A percentile compares a stretch with the other conserved stretches of the same genome.
These are phyloP conservation scores for Criorhina ranunculi DNA, from an alignment of 2,888 invertebrate genomes.

Conservation along the genomic window DNA sequence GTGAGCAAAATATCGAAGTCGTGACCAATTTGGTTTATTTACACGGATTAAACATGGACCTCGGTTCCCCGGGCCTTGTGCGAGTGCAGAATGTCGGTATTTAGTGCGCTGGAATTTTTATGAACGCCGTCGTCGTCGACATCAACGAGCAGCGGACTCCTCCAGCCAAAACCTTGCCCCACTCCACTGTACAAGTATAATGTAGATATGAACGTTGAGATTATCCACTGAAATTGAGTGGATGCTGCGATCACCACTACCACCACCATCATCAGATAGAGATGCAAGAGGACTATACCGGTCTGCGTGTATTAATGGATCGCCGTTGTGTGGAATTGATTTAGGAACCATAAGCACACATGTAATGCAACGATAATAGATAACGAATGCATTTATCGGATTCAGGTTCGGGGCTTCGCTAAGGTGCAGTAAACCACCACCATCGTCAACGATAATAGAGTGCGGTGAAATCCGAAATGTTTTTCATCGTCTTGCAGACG, in stretches of 20 bases:
- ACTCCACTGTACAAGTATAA: constrained; percentile 8
- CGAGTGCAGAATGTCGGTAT: constrained; percentile 74
- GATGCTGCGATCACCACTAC: constrained; percentile 41
- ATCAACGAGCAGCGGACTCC: constrained; percentile 35
- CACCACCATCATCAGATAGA: constrained; percentile 25
- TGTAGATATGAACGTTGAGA: constrained; percentile 57
- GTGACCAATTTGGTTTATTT: constrained; percentile 85
- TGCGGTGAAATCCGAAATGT: not conserved
- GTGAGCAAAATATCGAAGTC: constrained; percentile 81
- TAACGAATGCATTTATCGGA: constrained; percentile 60
- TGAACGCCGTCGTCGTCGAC: constrained; percentile 42
- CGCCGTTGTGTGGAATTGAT: constrained; percentile 64
- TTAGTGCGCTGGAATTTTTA: constrained; percentile 70
- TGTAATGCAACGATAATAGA: constrained; percentile 60
- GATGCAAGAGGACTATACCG: constrained; percentile 42
- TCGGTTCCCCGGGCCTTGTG: constrained; percentile 72
- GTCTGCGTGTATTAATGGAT: constrained; percentile 70
- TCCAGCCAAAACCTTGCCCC: constrained; percentile 18
- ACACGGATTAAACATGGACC: constrained; percentile 84
- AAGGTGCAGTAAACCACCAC: constrained; percentile 9
- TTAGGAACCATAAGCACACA: constrained; percentile 63
- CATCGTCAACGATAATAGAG: not conserved
- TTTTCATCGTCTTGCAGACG: not conserved
- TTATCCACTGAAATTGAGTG: constrained; percentile 49
- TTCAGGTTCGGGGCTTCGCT: constrained; percentile 57